Evolutionary conservation across 2,888 invertebrate genomes (phyloP).

Genomic region (Myopa tessellatipennis): DNA sequence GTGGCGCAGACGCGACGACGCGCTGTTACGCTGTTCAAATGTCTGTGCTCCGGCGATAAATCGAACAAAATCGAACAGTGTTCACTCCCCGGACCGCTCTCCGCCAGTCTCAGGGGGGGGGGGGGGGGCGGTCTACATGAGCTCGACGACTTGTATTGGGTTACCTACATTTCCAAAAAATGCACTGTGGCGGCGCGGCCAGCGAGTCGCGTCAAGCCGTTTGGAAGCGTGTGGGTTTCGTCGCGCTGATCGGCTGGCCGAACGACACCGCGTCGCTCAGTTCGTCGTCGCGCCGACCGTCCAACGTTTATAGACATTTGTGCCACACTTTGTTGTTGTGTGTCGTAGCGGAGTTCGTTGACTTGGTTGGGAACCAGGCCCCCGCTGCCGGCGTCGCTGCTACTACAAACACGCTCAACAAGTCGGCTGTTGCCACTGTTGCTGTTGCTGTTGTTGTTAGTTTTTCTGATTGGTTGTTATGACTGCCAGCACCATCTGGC

Average conservation of each 20-base stretch:
- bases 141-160: constrained; percentile 30
- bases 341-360: constrained; percentile 41
- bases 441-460: constrained; percentile 9
- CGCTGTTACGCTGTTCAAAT: not conserved
- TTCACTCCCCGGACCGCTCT: not conserved
- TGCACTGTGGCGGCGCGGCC: constrained; percentile 3
- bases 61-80: not conserved
- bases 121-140: not conserved
- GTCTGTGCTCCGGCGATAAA: constrained; percentile 12
- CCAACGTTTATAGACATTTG: constrained; percentile 13
- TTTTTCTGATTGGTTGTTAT: not conserved
- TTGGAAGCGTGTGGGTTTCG: constrained; percentile 15
- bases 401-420: not conserved
- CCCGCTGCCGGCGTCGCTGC: constrained; percentile 25
- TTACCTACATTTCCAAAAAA: constrained; percentile 41
- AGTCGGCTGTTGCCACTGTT: not conserved
- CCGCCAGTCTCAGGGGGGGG: not conserved
- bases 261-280: not conserved
- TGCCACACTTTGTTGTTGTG: constrained; percentile 32
- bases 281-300: constrained; percentile 3
- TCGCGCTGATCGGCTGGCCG: not conserved
- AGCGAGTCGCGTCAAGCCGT: not conserved
- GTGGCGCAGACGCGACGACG: constrained; percentile 1
- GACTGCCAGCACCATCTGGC: not conserved
- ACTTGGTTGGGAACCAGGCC: constrained; percentile 41